Evolutionary conservation across 2,888 invertebrate genomes (phyloP).

Genomic region (Idaea dimidiata): DNA sequence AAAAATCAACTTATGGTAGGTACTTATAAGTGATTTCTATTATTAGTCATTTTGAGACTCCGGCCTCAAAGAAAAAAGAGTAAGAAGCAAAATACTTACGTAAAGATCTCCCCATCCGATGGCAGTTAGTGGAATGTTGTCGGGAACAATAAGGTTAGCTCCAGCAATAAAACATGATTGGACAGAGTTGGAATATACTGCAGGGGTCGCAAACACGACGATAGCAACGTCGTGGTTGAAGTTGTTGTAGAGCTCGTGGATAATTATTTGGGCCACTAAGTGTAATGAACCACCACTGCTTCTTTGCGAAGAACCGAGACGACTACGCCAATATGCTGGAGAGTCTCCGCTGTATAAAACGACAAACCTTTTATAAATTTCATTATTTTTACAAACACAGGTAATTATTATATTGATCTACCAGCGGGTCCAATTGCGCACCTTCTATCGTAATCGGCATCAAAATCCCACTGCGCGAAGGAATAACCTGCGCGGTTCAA

Average conservation of each 20-base stretch:
- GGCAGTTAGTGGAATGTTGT: slow-evolving; percentile 29
- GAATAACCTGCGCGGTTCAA: no score
- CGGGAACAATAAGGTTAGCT: slow-evolving; percentile 31
- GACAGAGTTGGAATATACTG: slow-evolving; percentile 26
- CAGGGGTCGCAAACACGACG: slow-evolving; percentile 35
- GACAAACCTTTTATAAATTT: background rate
- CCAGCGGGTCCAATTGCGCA: no score
- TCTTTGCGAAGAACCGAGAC: slow-evolving; percentile 36
- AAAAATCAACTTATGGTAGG: no score
- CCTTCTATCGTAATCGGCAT: no score
- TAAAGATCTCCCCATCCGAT: slow-evolving; percentile 48
- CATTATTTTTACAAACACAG: background rate
- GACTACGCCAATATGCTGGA: slow-evolving; percentile 41
- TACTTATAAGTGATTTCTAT: no score
- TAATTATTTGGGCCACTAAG: slow-evolving; percentile 26
- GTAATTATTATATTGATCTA: background rate
- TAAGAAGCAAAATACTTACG: slow-evolving; percentile 37
- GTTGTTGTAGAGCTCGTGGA: slow-evolving; percentile 37
- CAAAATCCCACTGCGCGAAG: no score
- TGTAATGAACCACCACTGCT: slow-evolving; percentile 36
- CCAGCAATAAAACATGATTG: slow-evolving; percentile 40
- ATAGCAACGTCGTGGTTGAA: slow-evolving; percentile 48
- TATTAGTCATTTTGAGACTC: no score
- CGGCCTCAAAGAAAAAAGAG: no score
- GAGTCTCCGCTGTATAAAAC: slow-evolving; percentile 38